phyloP scores from a whole-genome alignment of 2,797 vertebrate genomes.

The Phalanger gymnotis region DNA sequence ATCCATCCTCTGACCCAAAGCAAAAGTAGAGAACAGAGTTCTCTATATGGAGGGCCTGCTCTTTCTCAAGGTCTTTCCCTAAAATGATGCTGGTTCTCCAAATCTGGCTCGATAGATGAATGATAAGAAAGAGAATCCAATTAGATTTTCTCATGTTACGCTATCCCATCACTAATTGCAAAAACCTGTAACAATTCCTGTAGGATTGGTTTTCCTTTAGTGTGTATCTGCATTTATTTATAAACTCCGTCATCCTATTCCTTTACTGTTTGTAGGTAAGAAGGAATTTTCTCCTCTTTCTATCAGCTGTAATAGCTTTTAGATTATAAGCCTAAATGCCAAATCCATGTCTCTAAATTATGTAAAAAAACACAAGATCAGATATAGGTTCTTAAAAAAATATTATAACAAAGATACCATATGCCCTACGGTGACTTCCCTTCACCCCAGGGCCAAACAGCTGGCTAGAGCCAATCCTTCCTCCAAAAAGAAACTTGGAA shows the following conservation, averaged over 20 bases:
- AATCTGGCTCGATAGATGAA: slow-evolving; percentile 26
- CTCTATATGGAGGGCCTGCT: not conserved
- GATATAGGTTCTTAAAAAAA: not conserved
- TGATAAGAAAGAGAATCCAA: slow-evolving; percentile 26
- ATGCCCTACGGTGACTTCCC: rapidly evolving
- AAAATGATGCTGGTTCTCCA: slow-evolving; percentile 1
- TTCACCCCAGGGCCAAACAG: not conserved
- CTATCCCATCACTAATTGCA: not conserved
- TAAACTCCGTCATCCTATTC: not conserved
- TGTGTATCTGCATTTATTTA: not conserved
- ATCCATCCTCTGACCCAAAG: slow-evolving; percentile 4
- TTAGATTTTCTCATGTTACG: not conserved
- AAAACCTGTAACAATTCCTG: not conserved
- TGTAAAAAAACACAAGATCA: not conserved
- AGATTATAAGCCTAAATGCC: slow-evolving; percentile 22
- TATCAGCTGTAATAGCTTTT: not conserved
- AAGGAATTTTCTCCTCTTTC: slow-evolving; percentile 5
- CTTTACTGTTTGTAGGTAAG: not conserved
- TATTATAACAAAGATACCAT: not conserved
- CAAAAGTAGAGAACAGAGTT: slow-evolving; percentile 29
- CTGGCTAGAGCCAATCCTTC: not conserved
- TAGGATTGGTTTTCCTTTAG: not conserved
- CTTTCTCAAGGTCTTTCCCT: slow-evolving; percentile 33
- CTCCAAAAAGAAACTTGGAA: not conserved
- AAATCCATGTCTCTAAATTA: not conserved